Conservation (phyloP, 2,113 vertebrate species). For the Pomatostomus ruficeps region DNA sequence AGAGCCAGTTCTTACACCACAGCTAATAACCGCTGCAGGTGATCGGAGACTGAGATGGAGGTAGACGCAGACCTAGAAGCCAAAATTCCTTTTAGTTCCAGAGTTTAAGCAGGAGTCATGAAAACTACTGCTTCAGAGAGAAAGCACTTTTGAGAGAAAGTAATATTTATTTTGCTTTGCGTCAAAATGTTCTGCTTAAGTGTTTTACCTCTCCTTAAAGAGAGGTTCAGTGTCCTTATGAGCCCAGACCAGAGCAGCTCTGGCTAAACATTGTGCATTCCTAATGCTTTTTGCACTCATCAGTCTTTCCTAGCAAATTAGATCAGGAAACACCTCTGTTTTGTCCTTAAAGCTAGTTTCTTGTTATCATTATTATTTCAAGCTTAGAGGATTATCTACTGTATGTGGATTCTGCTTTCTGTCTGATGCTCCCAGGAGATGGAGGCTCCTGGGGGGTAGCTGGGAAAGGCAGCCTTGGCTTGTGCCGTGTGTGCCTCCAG, state of each 20-base stretch:
- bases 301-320: not conserved
- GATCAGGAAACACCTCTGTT: not conserved
- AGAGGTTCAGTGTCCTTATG: not conserved
- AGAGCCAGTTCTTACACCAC: not conserved
- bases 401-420: not conserved
- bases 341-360: not conserved
- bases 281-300: not conserved
- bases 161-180: conserved; percentile 49
- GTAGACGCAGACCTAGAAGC: conserved; percentile 11
- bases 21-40: not conserved
- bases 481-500: not conserved
- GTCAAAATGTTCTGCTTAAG: conserved; percentile 32
- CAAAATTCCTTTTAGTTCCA: conserved; percentile 55
- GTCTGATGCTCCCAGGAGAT: not conserved
- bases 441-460: not conserved
- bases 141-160: conserved; percentile 24
- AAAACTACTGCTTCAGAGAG: not conserved
- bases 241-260: not conserved
- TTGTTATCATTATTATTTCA: not conserved
- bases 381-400: not conserved
- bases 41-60: conserved; percentile 28
- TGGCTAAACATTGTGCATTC: not conserved
- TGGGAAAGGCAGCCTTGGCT: not conserved
- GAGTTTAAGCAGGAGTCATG: not conserved
- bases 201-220: conserved; percentile 15